Evolutionary conservation across 2,888 invertebrate genomes (phyloP).

Genomic region (Catocala nupta): DNA sequence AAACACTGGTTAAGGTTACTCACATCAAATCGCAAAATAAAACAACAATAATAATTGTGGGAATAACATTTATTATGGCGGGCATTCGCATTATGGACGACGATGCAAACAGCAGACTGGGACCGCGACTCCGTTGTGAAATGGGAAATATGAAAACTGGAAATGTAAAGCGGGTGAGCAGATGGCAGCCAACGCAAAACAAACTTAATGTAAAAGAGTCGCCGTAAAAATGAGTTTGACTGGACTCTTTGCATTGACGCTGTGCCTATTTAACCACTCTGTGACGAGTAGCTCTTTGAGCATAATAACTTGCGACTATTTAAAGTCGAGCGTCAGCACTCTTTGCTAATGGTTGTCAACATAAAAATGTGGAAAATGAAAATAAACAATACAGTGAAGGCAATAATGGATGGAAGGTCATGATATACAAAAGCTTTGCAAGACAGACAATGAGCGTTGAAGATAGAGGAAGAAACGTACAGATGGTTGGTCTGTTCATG

Average conservation of each 20-base stretch:
- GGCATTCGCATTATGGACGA: slow-evolving; percentile 64
- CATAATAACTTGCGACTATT: slow-evolving; percentile 41
- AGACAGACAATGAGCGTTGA: slow-evolving; percentile 65
- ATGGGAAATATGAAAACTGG: slow-evolving; percentile 68
- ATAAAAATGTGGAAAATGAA: slow-evolving; percentile 20
- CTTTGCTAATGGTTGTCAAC: slow-evolving; percentile 7
- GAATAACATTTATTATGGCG: slow-evolving; percentile 80
- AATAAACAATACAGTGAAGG: slow-evolving; percentile 38
- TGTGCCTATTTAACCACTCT: slow-evolving; percentile 60
- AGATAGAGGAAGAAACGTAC: slow-evolving; percentile 83
- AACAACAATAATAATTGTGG: slow-evolving; percentile 80
- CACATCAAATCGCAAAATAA: slow-evolving; percentile 78
- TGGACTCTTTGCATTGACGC: slow-evolving; percentile 60
- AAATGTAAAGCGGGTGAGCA: slow-evolving; percentile 70
- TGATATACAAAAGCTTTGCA: slow-evolving; percentile 51
- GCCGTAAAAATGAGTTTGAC: slow-evolving; percentile 63
- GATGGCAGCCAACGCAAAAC: slow-evolving; percentile 65
- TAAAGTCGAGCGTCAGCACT: slow-evolving; percentile 10
- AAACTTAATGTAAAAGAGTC: slow-evolving; percentile 64
- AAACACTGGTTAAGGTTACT: slow-evolving; percentile 37
- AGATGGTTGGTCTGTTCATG: slow-evolving; percentile 86
- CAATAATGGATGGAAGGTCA: slow-evolving; percentile 40
- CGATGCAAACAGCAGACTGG: slow-evolving; percentile 65
- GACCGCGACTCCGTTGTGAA: slow-evolving; percentile 57
- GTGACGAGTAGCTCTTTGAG: slow-evolving; percentile 51